These are phyloP conservation scores for Chrosomus eos DNA, from an alignment of 2,797 vertebrate genomes.

Conservation along the genomic window DNA sequence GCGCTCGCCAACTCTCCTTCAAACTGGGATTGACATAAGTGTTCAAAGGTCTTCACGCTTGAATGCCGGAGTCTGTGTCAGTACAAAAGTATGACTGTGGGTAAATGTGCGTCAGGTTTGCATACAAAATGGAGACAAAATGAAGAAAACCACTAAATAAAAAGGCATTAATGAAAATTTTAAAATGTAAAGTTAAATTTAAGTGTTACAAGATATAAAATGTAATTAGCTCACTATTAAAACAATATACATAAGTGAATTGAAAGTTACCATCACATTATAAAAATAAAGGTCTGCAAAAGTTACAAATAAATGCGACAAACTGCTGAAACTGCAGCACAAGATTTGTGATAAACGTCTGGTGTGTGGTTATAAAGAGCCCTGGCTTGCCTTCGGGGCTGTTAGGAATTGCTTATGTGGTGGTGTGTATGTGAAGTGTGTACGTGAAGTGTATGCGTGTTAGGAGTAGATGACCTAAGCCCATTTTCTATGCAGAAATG, in stretches of 20 bases:
- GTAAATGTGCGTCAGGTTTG: background rate
- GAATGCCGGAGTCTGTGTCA: background rate
- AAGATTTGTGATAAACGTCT: constrained; percentile 60
- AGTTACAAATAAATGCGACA: constrained; percentile 66
- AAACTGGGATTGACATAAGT: constrained; percentile 23
- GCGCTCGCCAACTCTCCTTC: background rate
- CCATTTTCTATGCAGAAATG: constrained; percentile 60
- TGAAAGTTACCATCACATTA: background rate
- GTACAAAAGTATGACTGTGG: background rate
- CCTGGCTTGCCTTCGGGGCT: constrained; percentile 31
- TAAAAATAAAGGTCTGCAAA: constrained; percentile 48
- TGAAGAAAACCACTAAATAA: background rate
- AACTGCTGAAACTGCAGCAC: constrained; percentile 72
- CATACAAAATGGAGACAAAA: background rate
- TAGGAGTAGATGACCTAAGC: constrained; percentile 34
- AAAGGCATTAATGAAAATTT: background rate
- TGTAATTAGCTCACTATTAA: background rate
- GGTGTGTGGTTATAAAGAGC: constrained; percentile 51
- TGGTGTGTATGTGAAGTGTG: constrained; percentile 11
- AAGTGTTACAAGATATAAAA: background rate
- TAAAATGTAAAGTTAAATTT: background rate
- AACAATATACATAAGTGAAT: background rate
- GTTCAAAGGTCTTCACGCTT: background rate
- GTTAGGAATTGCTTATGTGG: constrained; percentile 24
- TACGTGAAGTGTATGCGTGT: background rate